These are phyloP conservation scores for Gallinago undulata DNA, from an alignment of 2,113 vertebrate genomes.

Conservation along the genomic window DNA sequence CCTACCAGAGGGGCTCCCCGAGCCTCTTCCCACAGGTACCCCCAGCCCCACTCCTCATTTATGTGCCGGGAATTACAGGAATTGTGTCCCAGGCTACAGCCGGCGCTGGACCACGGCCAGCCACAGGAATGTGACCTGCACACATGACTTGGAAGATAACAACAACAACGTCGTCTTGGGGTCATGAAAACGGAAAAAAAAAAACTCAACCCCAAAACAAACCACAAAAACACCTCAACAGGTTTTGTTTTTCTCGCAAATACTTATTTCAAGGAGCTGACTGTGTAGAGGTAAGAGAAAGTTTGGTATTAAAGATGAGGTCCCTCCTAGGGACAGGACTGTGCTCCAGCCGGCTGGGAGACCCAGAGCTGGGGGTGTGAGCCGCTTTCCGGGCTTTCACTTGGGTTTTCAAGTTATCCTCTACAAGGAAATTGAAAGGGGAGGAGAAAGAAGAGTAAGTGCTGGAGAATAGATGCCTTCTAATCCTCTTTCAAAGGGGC, in stretches of 20 bases:
- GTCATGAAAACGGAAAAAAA: not conserved
- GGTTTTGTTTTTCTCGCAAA: not conserved
- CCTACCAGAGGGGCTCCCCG: not conserved
- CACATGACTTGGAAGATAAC: not conserved
- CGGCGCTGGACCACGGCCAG: not conserved
- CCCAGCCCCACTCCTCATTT: not conserved
- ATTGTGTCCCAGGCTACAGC: not conserved
- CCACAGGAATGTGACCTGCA: not conserved
- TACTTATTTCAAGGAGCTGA: not conserved
- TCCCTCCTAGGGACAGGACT: not conserved
- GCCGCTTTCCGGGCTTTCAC: not conserved
- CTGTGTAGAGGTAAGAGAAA: not conserved
- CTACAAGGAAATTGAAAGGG: constrained; percentile 13
- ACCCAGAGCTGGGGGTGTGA: fast-evolving
- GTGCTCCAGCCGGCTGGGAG: not conserved
- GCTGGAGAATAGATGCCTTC: constrained; percentile 49
- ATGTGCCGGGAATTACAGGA: not conserved
- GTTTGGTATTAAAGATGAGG: not conserved
- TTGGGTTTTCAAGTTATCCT: constrained; percentile 6
- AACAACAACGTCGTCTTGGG: not conserved
- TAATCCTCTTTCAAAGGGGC: constrained; percentile 74
- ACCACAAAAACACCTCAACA: not conserved
- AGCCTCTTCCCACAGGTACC: not conserved
- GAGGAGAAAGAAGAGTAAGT: constrained; percentile 31
- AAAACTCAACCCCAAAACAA: too few relatives aligned